Evolutionary conservation across 2,113 vertebrate genomes (phyloP).

Genomic region (Xenopus laevis): DNA sequence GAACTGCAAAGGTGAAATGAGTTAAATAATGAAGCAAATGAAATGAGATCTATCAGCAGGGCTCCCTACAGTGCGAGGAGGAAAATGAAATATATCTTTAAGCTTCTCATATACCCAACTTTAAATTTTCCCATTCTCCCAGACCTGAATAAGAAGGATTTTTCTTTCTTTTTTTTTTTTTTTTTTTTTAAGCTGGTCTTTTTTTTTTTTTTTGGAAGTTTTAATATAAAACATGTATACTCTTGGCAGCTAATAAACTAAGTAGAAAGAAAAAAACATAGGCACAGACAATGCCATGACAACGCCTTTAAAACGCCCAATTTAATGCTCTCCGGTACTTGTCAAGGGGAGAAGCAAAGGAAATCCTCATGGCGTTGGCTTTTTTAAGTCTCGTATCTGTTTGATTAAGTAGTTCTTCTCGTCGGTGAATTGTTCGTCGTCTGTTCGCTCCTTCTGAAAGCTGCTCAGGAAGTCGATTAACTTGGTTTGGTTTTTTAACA

Average conservation of each 20-base stretch:
- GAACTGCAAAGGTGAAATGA: not conserved
- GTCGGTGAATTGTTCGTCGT: slow-evolving; percentile 93
- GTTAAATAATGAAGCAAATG: not conserved
- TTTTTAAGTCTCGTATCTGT: slow-evolving; percentile 95
- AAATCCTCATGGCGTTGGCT: slow-evolving; percentile 67
- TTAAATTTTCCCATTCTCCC: slow-evolving; percentile 57
- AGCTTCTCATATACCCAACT: slow-evolving; percentile 43
- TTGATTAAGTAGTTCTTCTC: slow-evolving; percentile 98
- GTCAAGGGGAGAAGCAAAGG: slow-evolving; percentile 26
- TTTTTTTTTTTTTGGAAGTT: slow-evolving; percentile 48
- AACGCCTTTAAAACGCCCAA: slow-evolving; percentile 48
- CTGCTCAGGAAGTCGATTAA: slow-evolving; percentile 94
- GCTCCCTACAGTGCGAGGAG: not conserved
- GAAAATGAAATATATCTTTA: slow-evolving; percentile 36
- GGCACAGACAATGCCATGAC: slow-evolving; percentile 58
- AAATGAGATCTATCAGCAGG: slow-evolving; percentile 12
- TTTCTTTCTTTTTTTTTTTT: slow-evolving; percentile 50
- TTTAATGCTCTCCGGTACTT: slow-evolving; percentile 43
- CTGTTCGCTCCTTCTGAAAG: slow-evolving; percentile 91
- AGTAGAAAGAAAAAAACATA: slow-evolving; percentile 53
- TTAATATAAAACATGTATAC: slow-evolving; percentile 57
- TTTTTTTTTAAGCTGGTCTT: slow-evolving; percentile 43
- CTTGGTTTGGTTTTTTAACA: slow-evolving; percentile 95
- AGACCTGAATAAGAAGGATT: slow-evolving; percentile 59
- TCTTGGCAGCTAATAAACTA: slow-evolving; percentile 58